phyloP scores from a whole-genome alignment of 1,140 invertebrate species.

The Gonatopus flavifemur region DNA sequence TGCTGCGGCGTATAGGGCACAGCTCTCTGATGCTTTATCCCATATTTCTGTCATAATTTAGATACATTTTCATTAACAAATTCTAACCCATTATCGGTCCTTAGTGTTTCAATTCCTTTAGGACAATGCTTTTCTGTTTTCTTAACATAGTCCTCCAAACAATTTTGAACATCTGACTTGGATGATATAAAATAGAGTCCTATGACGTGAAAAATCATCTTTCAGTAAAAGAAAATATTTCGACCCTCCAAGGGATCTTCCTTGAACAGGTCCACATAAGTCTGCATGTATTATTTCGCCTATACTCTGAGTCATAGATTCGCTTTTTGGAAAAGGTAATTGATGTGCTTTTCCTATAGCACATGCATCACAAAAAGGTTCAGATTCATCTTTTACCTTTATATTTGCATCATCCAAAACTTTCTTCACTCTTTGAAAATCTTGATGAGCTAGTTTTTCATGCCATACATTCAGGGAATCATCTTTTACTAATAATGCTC shows the following conservation, averaged over 20 bases:
- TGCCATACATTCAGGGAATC: slow-evolving; percentile 39
- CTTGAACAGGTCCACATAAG: slow-evolving; percentile 25
- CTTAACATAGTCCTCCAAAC: too few relatives aligned
- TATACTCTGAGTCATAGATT: slow-evolving; percentile 21
- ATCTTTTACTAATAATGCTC: not conserved
- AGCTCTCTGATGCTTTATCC: not conserved
- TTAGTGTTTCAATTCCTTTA: slow-evolving; percentile 1
- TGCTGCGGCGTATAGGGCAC: not conserved
- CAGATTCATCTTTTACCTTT: too few relatives aligned
- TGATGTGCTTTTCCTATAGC: slow-evolving; percentile 42
- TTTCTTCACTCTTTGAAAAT: too few relatives aligned
- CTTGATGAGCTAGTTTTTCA: slow-evolving; percentile 46
- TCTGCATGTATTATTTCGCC: slow-evolving; percentile 43
- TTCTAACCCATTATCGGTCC: not conserved
- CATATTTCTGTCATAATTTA: not conserved
- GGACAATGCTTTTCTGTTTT: not conserved
- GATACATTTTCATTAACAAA: not conserved
- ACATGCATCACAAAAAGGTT: slow-evolving; percentile 46
- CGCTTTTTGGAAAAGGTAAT: slow-evolving; percentile 28
- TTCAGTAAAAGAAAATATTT: slow-evolving; percentile 28
- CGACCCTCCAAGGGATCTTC: slow-evolving; percentile 14
- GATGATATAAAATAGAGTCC: too few relatives aligned
- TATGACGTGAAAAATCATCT: slow-evolving; percentile 35
- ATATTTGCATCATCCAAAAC: too few relatives aligned
- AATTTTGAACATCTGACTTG: too few relatives aligned